Percentiles rank a stretch among this genome's conserved stretches.
Conservation (phyloP, 1,140 invertebrate species). For the Neotoxoptera formosana region DNA sequence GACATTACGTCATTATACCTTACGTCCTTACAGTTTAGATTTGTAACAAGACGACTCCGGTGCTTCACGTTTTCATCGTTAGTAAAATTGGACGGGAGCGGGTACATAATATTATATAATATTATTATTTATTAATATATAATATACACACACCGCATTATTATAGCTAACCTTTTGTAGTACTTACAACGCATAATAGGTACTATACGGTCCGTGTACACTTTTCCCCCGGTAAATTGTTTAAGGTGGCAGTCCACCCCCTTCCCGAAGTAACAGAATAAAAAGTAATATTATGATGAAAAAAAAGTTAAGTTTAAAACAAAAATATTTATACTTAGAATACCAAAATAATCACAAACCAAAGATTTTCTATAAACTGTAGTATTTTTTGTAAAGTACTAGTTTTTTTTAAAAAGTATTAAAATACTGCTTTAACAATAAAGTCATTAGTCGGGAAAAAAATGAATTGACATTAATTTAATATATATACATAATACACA, state of each 20-base stretch:
- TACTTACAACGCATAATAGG: neutral
- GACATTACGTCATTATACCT: neutral
- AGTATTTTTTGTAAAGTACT: neutral
- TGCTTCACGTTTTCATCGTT: neutral
- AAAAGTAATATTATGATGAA: neutral
- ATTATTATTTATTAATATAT: too few relatives aligned
- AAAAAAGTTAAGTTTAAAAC: neutral
- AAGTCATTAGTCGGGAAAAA: too few relatives aligned
- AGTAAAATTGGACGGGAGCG: neutral
- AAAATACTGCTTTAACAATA: too few relatives aligned
- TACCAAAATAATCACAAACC: neutral
- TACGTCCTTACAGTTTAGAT: neutral
- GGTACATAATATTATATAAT: neutral
- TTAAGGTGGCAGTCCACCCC: too few relatives aligned
- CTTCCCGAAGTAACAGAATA: too few relatives aligned
- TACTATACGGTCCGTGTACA: too few relatives aligned
- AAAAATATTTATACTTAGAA: neutral
- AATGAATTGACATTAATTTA: too few relatives aligned
- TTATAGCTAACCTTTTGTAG: neutral
- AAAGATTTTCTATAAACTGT: too few relatives aligned
- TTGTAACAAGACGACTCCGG: neutral
- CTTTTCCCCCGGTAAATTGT: too few relatives aligned
- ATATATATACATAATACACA: too few relatives aligned
- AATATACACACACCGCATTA: neutral
- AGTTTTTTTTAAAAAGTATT: too few relatives aligned